Evolutionary conservation across 1,140 invertebrate genomes (phyloP), one percentile per base, ranked within the genome.

Genomic region (Pararge aegeria): DNA sequence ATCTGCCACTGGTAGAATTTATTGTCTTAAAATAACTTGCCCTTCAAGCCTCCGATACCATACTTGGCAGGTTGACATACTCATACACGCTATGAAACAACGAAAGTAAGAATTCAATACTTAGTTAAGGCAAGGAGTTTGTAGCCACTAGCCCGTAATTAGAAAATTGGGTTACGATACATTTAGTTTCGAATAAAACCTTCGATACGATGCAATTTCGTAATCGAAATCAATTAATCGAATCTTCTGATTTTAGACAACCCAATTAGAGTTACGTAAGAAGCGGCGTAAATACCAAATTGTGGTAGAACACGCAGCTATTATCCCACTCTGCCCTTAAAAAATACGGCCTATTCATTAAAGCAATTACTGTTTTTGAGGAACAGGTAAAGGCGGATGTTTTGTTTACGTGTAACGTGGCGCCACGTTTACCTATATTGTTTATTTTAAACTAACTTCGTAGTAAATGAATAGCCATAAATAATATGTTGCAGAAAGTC

Each of bases 291-390:
- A 30, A 55, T 15, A 34, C 29, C 20, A 16, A 53, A 46, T 30
- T 34, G 30, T 49, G 49, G 57, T 65, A 40, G 50, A 64, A 55
- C 57, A 58, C 54, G 61, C 66, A 30, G 40, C 21, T 46, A 56
- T 49, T 49, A 49, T 49, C n/a, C 46, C 24, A 29, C 49, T 46
- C 42, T 29, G 37, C 38, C 54, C 38, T 29, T 34, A 24, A 27
- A 16, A 42, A 27, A 38, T 46, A 38, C 51, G 40, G 42, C 27
- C 67, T 70, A 67, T 61, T 71, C 62, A 70, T 73, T 80, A n/a
- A 72, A 64, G 55, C 68, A 73, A 79, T 77, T 77, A 71, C 49
- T 40, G 54, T 68, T 73, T 68, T 62, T 42, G 30, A 30, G 48
- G 37, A 49, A 66, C 74, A 70, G 74, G 76, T 76, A 79, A 68